Conservation (phyloP, 2,888 invertebrate species). For the Cephalotes varians region DNA sequence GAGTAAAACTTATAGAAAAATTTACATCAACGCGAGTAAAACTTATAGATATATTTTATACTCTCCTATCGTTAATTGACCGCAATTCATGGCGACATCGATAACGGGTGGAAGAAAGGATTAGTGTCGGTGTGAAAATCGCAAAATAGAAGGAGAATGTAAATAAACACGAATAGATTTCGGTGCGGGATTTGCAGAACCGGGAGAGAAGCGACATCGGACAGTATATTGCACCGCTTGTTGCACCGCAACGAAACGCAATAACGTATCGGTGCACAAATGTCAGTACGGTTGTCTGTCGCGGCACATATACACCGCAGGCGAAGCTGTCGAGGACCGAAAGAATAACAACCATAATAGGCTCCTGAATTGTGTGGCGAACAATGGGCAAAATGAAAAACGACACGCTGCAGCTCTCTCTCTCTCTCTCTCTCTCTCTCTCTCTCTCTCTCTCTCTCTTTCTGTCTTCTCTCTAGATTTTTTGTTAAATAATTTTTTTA, state of each 20-base stretch:
- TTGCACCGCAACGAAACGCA: conserved; percentile 73
- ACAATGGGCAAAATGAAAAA: conserved; percentile 77
- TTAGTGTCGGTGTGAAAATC: conserved; percentile 28
- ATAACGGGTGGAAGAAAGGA: not conserved
- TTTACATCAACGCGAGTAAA: not conserved
- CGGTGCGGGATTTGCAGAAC: conserved; percentile 42
- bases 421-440: not conserved
- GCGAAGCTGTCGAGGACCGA: conserved; percentile 70
- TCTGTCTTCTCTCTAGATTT: conserved; percentile 9
- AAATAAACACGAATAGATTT: conserved; percentile 59
- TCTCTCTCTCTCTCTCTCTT: not conserved
- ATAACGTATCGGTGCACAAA: conserved; percentile 75
- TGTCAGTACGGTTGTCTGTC: conserved; percentile 70
- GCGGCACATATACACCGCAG: conserved; percentile 67
- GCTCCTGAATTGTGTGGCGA: conserved; percentile 72
- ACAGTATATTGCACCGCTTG: conserved; percentile 73
- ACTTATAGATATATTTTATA: conserved; percentile 14
- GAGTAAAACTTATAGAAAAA: not conserved
- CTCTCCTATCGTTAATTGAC: conserved; percentile 32
- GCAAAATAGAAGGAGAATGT: conserved; percentile 39
- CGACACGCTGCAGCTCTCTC: conserved; percentile 45
- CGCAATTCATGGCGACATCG: not conserved
- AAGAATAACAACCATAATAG: conserved; percentile 79
- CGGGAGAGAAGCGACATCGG: conserved; percentile 58
- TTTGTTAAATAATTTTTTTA: not conserved